Evolutionary conservation across 2,888 invertebrate species (phyloP), one percentile per base, ranked within the genome.

Genomic region (Acrobasis repandana): DNA sequence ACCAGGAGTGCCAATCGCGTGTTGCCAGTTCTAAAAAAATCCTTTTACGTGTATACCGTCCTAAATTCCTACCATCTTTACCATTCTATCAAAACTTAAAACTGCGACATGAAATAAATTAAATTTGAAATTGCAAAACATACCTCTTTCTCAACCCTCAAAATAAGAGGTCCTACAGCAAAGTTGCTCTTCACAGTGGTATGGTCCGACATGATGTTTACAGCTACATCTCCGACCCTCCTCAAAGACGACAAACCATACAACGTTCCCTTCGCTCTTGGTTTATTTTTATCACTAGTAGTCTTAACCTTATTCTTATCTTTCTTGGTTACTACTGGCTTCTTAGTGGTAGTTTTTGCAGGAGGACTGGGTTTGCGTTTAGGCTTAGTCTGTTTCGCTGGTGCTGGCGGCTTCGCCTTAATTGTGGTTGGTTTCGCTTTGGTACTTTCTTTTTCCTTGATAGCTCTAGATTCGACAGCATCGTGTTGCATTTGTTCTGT

Each of bases 181-280:
- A 97, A 97, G 82, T 95, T 96, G 60, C 96, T 96, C 77, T 95
- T 96, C 49, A 97, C 95, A 60, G 96, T 97, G 3, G 97, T 97
- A 75, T 96, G 95, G 75, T 96, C 94, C 58, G 95, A 93, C 94
- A 95, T 94, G 82, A 96, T 95, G 80, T 95, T 96, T 54, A 97
- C 96, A 60, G 94, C 94, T 9, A 97, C 97, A 77, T 97, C 96
- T 48, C 96, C 97, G 56, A 94, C 95, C 74, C 97, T 93, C 77
- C 95, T 95, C 73, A 97, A 85, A 14, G 96, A 95, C 14, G 97
- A 95, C 65, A 97, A 82, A 1, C 97, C 97, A 66, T 96, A 97
- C 50, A 97, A 86, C 0, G 96, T 97, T 20, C 97, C 97, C 77
- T 94, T 95, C 5, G 96, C 96, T 76, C 94, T 93, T 2, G 94